Base-by-base conservation (phyloP, 2,888 invertebrate genomes). In the Sinohyriopsis cumingii region DNA sequence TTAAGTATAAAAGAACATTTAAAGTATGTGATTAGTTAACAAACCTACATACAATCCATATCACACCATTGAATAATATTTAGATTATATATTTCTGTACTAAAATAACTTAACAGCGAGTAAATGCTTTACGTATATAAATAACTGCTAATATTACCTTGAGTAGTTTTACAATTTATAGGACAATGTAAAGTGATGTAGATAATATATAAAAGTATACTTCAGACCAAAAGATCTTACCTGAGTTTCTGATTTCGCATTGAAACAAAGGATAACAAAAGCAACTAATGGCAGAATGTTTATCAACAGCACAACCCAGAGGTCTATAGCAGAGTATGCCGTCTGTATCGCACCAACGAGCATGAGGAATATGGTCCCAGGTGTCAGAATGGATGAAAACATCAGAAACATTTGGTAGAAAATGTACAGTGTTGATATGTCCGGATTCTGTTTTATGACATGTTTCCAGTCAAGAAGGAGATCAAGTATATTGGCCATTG, bases 401-500 rank as follows among this genome's bases (percentile, higher is more conserved):
- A 68, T 68, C n/a, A 68, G 45, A 24, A 63, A 57, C 4, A 56
- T 72, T 64, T 85, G 85, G 68, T 87, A 87, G 55, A 79, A 54
- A 22, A 82, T 77, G 68, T 78, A 82, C 19, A 74, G 63, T 20
- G 63, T 33, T 0, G 97, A 98, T 84, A 98, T 98, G 87, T 97
- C 97, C 89, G 98, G 97, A 89, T 98, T 98, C 83, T 97, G 95
- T 89, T 95, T 94, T 77, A 98, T 96, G 0, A 98, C 98, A 81
- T 94, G 93, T 89, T 96, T 96, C 80, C 95, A 96, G 90, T 97
- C 97, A 86, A 81, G 76, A 15, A 82, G 69, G 18, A 82, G 67
- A 61, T 82, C 82, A 68, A 82, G 70, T 45, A 82, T 78, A 67
- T 82, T 82, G n/a, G 82, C 82, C 20, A 82, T 67, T 1, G 82